Conservation (phyloP, 2,113 vertebrate species). For the Lanius ludovicianus region DNA sequence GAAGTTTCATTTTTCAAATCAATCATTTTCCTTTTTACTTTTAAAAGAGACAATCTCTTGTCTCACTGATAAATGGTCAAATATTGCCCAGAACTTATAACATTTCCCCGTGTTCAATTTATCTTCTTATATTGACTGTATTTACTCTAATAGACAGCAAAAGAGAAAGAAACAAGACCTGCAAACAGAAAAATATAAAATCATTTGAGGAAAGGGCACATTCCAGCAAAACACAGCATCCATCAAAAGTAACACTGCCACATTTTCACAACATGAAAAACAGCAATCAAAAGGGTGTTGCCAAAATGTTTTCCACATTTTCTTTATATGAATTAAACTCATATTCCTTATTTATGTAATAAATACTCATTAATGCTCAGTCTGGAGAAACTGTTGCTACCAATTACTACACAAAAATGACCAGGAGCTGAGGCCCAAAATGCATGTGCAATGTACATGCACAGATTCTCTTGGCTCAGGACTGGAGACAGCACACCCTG, state of each 20-base stretch:
- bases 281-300: not conserved
- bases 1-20: conserved; percentile 27
- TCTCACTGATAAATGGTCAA: not conserved
- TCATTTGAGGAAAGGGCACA: not conserved
- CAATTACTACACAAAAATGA: not conserved
- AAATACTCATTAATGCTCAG: not conserved
- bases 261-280: not conserved
- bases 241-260: not conserved
- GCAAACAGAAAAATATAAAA: not conserved
- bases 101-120: conserved; percentile 11
- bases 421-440: not conserved
- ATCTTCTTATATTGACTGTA: conserved; percentile 9
- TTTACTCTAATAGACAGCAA: conserved; percentile 4
- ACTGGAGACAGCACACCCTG: not conserved
- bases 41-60: conserved; percentile 2
- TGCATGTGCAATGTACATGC: not conserved
- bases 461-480: not conserved
- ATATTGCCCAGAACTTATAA: not conserved
- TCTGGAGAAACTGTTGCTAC: not conserved
- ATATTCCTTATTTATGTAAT: not conserved
- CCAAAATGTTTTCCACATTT: not conserved
- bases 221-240: not conserved
- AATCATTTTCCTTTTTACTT: conserved; percentile 11
- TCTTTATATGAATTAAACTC: not conserved
- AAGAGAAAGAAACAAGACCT: not conserved